These are phyloP conservation scores for Ptilonorhynchus violaceus DNA, from an alignment of 2,113 vertebrate species.

Conservation along the genomic window DNA sequence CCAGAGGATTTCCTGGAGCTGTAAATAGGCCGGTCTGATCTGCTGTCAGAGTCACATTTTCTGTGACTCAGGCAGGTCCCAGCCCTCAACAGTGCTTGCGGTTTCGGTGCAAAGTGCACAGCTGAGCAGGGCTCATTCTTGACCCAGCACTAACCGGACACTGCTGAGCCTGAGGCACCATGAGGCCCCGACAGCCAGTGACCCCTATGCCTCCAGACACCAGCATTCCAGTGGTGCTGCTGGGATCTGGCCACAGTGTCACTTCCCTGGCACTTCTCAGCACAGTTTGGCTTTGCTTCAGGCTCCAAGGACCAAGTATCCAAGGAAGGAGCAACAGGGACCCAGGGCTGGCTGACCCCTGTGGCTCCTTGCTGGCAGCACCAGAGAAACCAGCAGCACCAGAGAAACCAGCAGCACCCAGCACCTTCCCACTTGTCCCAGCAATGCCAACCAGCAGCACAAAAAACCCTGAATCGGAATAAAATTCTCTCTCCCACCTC, in stretches of 20 bases:
- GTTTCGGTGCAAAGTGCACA: not conserved
- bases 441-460: not conserved
- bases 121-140: not conserved
- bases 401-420: not conserved
- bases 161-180: not conserved
- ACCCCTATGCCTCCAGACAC: not conserved
- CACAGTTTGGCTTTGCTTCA: not conserved
- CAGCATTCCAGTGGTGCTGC: not conserved
- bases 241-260: not conserved
- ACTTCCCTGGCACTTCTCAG: not conserved
- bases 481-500: not conserved
- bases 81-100: not conserved
- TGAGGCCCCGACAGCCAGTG: not conserved
- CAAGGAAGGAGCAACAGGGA: not conserved
- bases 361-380: not conserved
- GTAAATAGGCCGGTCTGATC: not conserved
- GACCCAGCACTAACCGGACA: not conserved
- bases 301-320: not conserved
- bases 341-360: not conserved
- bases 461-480: not conserved
- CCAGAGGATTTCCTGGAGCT: not conserved
- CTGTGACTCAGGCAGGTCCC: constrained; percentile 10
- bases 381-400: not conserved
- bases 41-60: not conserved
- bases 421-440: not conserved